phyloP scores from a whole-genome alignment of 2,113 vertebrate species.

The Podocnemis expansa region DNA sequence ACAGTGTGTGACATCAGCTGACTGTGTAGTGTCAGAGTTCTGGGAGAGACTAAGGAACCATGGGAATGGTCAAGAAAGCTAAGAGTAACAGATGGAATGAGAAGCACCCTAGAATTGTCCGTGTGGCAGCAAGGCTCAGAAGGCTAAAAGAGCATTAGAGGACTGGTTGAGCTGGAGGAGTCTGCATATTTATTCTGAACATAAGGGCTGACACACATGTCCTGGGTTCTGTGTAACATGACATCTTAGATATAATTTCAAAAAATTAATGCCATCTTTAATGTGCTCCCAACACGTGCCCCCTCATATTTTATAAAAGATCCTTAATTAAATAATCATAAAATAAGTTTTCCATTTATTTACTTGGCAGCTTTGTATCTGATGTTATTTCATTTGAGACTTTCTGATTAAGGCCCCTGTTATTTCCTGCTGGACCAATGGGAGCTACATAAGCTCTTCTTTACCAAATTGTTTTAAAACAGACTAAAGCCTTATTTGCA shows the following conservation, averaged over 20 bases:
- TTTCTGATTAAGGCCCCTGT: slow-evolving; percentile 58
- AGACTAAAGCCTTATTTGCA: slow-evolving; percentile 67
- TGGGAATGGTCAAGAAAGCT: not conserved
- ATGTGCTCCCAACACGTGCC: slow-evolving; percentile 7
- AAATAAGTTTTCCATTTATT: slow-evolving; percentile 39
- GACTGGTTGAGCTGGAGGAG: not conserved
- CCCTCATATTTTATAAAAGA: not conserved
- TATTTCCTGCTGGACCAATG: slow-evolving; percentile 53
- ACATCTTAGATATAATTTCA: not conserved
- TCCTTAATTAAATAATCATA: slow-evolving; percentile 15
- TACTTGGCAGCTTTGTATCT: not conserved
- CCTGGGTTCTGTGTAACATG: not conserved
- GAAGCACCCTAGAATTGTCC: not conserved
- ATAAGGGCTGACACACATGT: accelerated
- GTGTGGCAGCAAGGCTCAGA: not conserved
- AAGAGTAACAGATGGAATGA: not conserved
- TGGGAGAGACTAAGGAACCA: not conserved
- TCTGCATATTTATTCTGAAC: not conserved
- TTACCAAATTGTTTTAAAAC: slow-evolving; percentile 36
- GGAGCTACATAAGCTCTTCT: slow-evolving; percentile 18
- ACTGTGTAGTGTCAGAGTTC: accelerated
- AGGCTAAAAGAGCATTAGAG: not conserved
- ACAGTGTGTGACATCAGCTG: not conserved
- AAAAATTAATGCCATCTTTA: not conserved
- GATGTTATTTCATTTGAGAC: slow-evolving; percentile 43